Conservation (phyloP, 2,888 invertebrate species). For the Andrena fulva region DNA sequence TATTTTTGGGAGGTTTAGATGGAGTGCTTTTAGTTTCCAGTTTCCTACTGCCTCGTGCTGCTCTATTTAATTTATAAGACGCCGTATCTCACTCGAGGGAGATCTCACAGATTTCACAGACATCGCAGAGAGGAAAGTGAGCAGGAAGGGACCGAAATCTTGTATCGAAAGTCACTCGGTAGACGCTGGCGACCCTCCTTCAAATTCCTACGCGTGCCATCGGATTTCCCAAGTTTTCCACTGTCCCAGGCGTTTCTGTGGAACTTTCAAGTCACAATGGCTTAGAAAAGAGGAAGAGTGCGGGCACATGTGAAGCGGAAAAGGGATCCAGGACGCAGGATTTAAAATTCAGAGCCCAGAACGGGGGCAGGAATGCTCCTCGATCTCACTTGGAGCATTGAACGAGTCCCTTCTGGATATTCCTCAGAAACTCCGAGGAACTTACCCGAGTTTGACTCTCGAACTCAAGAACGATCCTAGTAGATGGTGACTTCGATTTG, state of each 20-base stretch:
- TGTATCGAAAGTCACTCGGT: neutral
- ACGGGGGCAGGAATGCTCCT: neutral
- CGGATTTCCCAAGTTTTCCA: neutral
- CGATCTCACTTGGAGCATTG: too few species aligned
- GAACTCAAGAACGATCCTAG: neutral
- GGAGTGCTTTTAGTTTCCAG: too few species aligned
- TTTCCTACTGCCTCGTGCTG: too few species aligned
- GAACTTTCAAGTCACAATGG: neutral
- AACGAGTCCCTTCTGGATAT: neutral
- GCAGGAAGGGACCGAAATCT: neutral
- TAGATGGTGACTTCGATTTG: slow-evolving; percentile 11
- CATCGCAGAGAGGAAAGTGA: neutral
- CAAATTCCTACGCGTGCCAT: slow-evolving; percentile 1
- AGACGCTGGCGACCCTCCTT: neutral
- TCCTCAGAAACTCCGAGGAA: neutral
- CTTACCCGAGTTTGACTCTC: neutral
- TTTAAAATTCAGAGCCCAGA: neutral
- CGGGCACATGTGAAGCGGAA: neutral
- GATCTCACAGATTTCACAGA: neutral
- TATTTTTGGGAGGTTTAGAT: too few species aligned
- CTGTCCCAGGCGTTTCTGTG: neutral
- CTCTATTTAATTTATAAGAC: too few species aligned
- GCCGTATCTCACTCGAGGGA: too few species aligned
- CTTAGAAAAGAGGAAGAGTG: neutral
- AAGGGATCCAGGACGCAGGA: neutral